These are phyloP conservation scores for Xerus inauris DNA, from an alignment of 2,113 vertebrate genomes.

Conservation along the genomic window DNA sequence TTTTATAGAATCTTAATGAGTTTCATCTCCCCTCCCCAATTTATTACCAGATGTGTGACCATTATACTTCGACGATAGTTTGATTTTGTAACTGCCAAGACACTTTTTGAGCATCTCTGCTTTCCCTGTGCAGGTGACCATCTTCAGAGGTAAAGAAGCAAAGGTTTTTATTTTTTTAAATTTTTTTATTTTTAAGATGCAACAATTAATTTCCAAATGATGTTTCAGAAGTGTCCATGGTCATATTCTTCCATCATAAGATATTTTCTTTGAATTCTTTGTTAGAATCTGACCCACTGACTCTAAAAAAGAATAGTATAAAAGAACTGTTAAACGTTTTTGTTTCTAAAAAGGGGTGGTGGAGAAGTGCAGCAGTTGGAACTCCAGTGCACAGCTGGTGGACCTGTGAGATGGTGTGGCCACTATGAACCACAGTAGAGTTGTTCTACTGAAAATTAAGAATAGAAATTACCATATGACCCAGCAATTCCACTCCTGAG, in stretches of 20 bases:
- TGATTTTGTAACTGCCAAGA: slow-evolving; percentile 43
- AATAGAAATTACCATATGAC: not conserved
- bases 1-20: slow-evolving; percentile 85
- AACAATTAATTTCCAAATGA: slow-evolving; percentile 3
- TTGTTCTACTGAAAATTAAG: not conserved
- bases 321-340: not conserved
- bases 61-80: slow-evolving; percentile 66
- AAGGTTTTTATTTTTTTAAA: not conserved
- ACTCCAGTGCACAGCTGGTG: not conserved
- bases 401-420: not conserved
- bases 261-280: slow-evolving; percentile 26
- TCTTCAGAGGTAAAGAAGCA: not conserved
- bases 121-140: not conserved
- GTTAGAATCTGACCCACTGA: not conserved
- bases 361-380: not conserved
- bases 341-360: not conserved
- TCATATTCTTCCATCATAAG: not conserved
- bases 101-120: slow-evolving; percentile 12
- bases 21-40: slow-evolving; percentile 80
- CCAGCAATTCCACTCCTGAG: not conserved
- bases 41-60: slow-evolving; percentile 63
- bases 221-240: not conserved
- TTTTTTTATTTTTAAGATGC: not conserved
- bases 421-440: not conserved
- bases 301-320: not conserved